These are phyloP conservation scores for Callitettix versicolor DNA, from an alignment of 1,140 invertebrate species.

Conservation along the genomic window DNA sequence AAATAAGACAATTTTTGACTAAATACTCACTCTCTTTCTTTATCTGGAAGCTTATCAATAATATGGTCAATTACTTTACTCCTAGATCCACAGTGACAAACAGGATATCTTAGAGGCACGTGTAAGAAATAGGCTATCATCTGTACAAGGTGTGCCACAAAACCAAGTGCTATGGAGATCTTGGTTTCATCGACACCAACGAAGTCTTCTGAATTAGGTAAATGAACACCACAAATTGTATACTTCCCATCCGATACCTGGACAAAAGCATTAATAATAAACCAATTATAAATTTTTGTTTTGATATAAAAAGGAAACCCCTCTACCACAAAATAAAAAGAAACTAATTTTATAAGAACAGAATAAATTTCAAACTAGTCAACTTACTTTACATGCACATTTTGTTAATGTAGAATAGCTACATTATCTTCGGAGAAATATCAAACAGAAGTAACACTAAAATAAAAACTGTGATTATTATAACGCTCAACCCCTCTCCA, in stretches of 20 bases:
- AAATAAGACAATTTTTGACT: too few species aligned
- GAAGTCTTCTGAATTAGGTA: conserved; percentile 62
- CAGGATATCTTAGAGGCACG: conserved; percentile 67
- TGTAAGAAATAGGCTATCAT: conserved; percentile 73
- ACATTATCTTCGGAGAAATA: conserved; percentile 5
- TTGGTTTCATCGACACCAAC: conserved; percentile 48
- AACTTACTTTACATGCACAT: too few species aligned
- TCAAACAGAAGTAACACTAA: too few species aligned
- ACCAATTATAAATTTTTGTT: too few species aligned
- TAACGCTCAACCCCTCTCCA: too few species aligned
- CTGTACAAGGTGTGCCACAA: conserved; percentile 63
- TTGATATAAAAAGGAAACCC: too few species aligned
- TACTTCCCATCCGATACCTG: conserved; percentile 45
- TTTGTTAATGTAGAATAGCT: too few species aligned
- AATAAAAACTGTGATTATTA: too few species aligned
- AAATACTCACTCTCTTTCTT: conserved; percentile 59
- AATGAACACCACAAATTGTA: conserved; percentile 56
- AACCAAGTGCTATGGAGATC: conserved; percentile 67
- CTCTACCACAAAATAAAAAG: too few species aligned
- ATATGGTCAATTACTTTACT: conserved; percentile 69
- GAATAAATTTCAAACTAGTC: too few species aligned
- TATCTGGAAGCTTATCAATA: conserved; percentile 54
- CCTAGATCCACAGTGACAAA: conserved; percentile 62
- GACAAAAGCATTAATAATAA: conserved; percentile 22
- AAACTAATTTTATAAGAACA: too few species aligned